phyloP scores from a whole-genome alignment of 2,888 invertebrate genomes.

The Platypus cylindrus region DNA sequence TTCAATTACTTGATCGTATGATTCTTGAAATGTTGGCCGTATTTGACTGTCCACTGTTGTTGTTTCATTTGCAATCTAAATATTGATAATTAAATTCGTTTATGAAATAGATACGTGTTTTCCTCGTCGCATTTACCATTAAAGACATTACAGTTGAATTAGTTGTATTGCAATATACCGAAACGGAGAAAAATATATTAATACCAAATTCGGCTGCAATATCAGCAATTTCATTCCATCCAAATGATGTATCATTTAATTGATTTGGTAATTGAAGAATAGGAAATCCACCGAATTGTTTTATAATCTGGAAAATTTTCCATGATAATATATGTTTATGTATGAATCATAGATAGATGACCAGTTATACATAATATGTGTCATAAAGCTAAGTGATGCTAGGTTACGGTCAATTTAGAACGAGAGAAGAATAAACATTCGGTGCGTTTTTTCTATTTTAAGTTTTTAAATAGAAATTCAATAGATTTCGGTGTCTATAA shows the following conservation, averaged over 20 bases:
- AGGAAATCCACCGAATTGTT: slow-evolving; percentile 29
- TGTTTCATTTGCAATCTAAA: slow-evolving; percentile 16
- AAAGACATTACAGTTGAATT: slow-evolving; percentile 23
- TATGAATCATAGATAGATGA: no score
- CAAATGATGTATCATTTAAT: slow-evolving; percentile 9
- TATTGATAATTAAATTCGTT: not conserved
- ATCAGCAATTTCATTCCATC: slow-evolving; percentile 29
- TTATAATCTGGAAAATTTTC: slow-evolving; percentile 21
- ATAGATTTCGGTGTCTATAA: no score
- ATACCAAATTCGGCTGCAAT: slow-evolving; percentile 31
- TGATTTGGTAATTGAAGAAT: slow-evolving; percentile 16
- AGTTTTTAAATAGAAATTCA: no score
- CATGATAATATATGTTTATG: no score
- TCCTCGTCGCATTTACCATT: slow-evolving; percentile 8
- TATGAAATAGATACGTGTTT: no score
- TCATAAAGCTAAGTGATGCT: no score
- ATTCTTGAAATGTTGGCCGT: slow-evolving; percentile 10
- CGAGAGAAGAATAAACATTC: no score
- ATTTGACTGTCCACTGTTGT: slow-evolving; percentile 19
- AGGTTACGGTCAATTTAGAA: no score
- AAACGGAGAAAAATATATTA: slow-evolving; percentile 29
- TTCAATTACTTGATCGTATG: slow-evolving; percentile 21
- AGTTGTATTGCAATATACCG: slow-evolving; percentile 17
- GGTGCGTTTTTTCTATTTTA: no score
- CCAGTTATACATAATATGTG: no score